These are phyloP conservation scores for Atherix ibis DNA, from an alignment of 2,888 invertebrate species.

Conservation along the genomic window DNA sequence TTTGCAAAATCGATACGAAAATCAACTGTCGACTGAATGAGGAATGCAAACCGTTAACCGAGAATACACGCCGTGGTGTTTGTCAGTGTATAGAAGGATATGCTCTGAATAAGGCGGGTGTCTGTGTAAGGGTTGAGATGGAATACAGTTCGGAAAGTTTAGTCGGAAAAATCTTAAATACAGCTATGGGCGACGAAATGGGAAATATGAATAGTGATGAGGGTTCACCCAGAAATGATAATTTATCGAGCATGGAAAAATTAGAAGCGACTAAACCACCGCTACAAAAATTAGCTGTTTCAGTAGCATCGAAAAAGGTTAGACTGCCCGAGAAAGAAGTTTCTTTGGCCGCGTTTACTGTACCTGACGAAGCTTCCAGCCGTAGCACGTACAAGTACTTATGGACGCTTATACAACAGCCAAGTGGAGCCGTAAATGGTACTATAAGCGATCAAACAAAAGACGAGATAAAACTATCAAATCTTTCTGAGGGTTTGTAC, in stretches of 20 bases:
- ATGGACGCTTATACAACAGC: constrained; percentile 76
- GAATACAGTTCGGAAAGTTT: constrained; percentile 18
- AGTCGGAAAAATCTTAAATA: constrained; percentile 13
- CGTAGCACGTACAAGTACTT: constrained; percentile 69
- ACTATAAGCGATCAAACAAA: constrained; percentile 73
- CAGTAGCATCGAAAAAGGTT: constrained; percentile 61
- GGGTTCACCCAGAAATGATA: constrained; percentile 6
- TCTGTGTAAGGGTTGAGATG: constrained; percentile 23
- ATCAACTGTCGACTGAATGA: constrained; percentile 47
- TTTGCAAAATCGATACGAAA: constrained; percentile 44
- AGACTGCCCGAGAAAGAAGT: constrained; percentile 72
- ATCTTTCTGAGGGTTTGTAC: constrained; percentile 75
- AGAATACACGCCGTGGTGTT: constrained; percentile 46
- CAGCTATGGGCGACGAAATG: constrained; percentile 14
- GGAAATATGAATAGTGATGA: constrained; percentile 5
- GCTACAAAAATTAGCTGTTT: constrained; percentile 53
- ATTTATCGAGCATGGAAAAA: constrained; percentile 2
- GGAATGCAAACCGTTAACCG: constrained; percentile 42
- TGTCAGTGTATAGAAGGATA: constrained; percentile 58
- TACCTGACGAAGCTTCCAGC: constrained; percentile 56
- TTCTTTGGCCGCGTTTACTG: constrained; percentile 64
- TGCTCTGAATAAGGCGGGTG: constrained; percentile 33
- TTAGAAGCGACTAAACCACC: constrained; percentile 27
- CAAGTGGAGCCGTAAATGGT: constrained; percentile 57
- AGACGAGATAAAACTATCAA: constrained; percentile 64